Base-by-base conservation (phyloP, 2,888 invertebrate genomes). In the Helobdella robusta region DNA sequence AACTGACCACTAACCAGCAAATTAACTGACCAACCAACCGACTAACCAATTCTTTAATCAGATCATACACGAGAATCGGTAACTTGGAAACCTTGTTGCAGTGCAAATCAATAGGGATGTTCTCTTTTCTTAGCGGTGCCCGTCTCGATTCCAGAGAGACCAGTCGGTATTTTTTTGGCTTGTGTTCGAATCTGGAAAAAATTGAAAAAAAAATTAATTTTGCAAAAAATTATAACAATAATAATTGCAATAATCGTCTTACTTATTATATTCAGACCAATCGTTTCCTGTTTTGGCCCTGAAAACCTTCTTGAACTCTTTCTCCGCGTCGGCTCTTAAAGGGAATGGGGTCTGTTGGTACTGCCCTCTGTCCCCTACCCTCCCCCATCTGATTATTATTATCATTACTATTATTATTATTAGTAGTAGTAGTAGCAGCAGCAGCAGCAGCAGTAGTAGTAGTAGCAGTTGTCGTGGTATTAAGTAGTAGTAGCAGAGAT, bases 351-450 rank as follows among this genome's bases (percentile, higher is more conserved):
- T 82, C 67, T 80, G 79, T 73, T 82, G 82, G 69, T 74, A 80
- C 70, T 81, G 80, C 2, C 82, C 82, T 0, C 69, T 70, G 64
- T 78, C 77, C 18, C 83, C 83, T 36, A 83, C 81, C 48, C 83
- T 73, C 5, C 83, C 83, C 83, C 83, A 83, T 35, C 82, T 77
- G 18, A 82, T n/a, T n/a, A n/a, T n/a, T n/a, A n/a, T n/a, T n/a
- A n/a, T n/a, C n/a, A n/a, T n/a, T n/a, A n/a, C n/a, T n/a, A n/a
- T n/a, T n/a, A n/a, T n/a, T n/a, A n/a, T n/a, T n/a, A n/a, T n/a
- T n/a, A n/a, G n/a, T n/a, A n/a, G n/a, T n/a, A n/a, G n/a, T n/a
- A n/a, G n/a, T n/a, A n/a, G n/a, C n/a, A n/a, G n/a, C n/a, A n/a
- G n/a, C n/a, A n/a, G n/a, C n/a, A n/a, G n/a, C n/a, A n/a, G n/a